Base-by-base conservation (phyloP, 2,888 invertebrate genomes). In the Trissolcus japonicus region DNA sequence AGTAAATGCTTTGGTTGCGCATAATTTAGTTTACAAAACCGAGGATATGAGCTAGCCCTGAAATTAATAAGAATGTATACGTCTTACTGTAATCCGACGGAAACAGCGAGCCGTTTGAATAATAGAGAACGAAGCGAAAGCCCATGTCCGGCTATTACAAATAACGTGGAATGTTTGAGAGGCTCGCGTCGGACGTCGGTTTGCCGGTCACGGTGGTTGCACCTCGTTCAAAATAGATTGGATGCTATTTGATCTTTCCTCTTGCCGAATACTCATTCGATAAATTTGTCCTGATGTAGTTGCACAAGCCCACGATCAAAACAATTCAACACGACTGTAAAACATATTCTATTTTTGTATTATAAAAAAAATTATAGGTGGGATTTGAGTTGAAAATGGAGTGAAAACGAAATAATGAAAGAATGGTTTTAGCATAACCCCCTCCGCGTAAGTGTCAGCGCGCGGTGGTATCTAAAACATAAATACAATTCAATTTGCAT, bases 81-180 rank as follows among this genome's bases (percentile, higher is more conserved):
- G 66, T 79, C 76, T 79, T 67, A 71, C 56, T 71, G 67, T 79
- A 76, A 79, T 76, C 76, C 74, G 65, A 63, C 67, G 76, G 74
- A 77, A 79, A 74, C 76, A 71, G 77, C 68, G 61, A 74, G 51
- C 79, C 63, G 73, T 63, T 74, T 79, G 76, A 79, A 79, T 79
- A 79, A 79, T 79, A 77, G 69, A 76, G 68, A 77, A 72, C 57
- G 69, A 74, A 67, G 57, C 71, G 61, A 65, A 79, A 79, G 65
- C 79, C 71, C 74, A 59, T 77, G 76, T 79, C 79, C 76, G 79
- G 76, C 76, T 77, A 65, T 77, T 71, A 74, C 74, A 76, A 79
- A 35, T 35, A 35, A 74, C 78, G 78, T 71, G 76, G 74, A 79
- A 77, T 79, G 71, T 77, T 79, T 72, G 74, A 76, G 68, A 73